A percentile compares a stretch with the other conserved stretches of the same genome.
phyloP scores from a whole-genome alignment of 2,113 vertebrate genomes.

The Hyperopisus bebe region DNA sequence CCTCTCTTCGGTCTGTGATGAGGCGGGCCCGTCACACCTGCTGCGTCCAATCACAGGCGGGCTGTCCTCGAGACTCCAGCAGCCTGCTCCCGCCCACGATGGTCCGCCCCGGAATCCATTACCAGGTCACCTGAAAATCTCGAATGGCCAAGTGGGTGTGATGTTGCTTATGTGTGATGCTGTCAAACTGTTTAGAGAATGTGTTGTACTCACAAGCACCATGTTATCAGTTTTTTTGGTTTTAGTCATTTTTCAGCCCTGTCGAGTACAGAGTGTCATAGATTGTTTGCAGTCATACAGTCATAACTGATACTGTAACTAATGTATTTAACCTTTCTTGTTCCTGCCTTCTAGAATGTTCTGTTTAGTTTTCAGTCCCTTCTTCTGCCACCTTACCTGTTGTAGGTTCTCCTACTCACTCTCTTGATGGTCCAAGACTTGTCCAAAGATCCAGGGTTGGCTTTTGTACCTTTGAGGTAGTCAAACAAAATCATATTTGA shows the following conservation, averaged over 20 bases:
- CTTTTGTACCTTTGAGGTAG: neutral
- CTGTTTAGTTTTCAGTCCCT: neutral
- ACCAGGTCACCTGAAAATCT: constrained; percentile 5
- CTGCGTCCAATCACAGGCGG: neutral
- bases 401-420: neutral
- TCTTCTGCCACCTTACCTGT: neutral
- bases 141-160: neutral
- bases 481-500: neutral
- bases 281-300: neutral
- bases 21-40: neutral
- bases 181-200: neutral
- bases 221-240: neutral
- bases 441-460: neutral
- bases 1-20: neutral
- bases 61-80: neutral
- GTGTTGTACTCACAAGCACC: neutral
- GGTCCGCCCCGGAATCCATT: neutral
- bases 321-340: neutral
- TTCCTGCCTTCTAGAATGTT: neutral
- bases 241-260: constrained; percentile 7
- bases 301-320: neutral
- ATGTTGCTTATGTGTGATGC: neutral
- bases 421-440: neutral
- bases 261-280: neutral
- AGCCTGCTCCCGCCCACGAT: neutral